A percentile compares a stretch with the other conserved stretches of the same genome.
phyloP scores from a whole-genome alignment of 2,113 vertebrate genomes.

The Orcinus orca region DNA sequence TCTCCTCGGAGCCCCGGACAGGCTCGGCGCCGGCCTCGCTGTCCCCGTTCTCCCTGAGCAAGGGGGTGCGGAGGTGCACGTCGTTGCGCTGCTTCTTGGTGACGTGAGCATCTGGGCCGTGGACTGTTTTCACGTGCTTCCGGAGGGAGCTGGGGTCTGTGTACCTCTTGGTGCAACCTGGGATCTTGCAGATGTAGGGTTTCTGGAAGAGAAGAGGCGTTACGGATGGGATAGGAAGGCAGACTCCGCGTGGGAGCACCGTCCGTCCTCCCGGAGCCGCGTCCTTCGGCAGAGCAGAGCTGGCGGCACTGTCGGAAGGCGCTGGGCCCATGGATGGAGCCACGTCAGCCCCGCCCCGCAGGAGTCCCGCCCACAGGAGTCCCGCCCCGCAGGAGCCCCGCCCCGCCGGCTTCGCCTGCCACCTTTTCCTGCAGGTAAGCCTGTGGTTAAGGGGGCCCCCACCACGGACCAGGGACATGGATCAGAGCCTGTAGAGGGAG shows the following conservation, averaged over 20 bases:
- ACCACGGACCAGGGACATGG: not conserved
- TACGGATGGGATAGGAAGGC: not conserved
- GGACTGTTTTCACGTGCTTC: conserved; percentile 98
- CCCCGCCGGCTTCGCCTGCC: not conserved
- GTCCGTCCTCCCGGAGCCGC: not conserved
- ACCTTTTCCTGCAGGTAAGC: not conserved
- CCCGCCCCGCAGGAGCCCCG: fast-evolving
- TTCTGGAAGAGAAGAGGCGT: conserved; percentile 84
- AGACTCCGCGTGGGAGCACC: not conserved
- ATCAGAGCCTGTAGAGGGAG: not conserved
- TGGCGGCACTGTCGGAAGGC: not conserved
- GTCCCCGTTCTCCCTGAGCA: conserved; percentile 90
- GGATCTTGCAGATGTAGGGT: conserved; percentile 98
- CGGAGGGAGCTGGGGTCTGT: conserved; percentile 98
- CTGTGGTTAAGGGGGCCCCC: not conserved
- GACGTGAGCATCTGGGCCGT: conserved; percentile 96
- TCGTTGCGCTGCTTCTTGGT: conserved; percentile 97
- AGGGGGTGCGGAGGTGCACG: conserved; percentile 84
- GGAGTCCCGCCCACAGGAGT: not conserved
- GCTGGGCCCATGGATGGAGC: not conserved
- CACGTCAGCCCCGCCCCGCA: not conserved
- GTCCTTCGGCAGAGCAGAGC: too few relatives aligned
- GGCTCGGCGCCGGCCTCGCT: conserved; percentile 88
- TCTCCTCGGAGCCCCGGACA: conserved; percentile 82
- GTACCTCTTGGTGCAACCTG: conserved; percentile 97